These are phyloP conservation scores for Amblyjoppa proteus DNA, from an alignment of 2,888 invertebrate genomes.

Conservation along the genomic window DNA sequence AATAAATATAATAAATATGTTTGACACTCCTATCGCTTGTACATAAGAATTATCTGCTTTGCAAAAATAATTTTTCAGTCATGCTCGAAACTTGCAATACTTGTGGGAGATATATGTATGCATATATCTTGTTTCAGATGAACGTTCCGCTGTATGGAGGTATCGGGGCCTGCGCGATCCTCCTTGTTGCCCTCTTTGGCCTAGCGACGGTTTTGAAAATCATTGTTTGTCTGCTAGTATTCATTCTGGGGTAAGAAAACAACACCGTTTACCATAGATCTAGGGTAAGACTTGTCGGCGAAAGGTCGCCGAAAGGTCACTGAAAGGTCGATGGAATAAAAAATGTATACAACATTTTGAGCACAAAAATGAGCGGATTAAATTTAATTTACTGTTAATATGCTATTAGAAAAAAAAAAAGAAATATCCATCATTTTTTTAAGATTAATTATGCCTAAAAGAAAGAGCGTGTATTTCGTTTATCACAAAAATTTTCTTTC, in stretches of 20 bases:
- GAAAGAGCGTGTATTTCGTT: background rate
- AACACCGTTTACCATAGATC: no score
- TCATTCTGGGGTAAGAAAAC: slow-evolving; percentile 80
- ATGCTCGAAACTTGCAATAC: slow-evolving; percentile 26
- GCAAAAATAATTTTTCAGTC: background rate
- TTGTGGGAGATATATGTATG: background rate
- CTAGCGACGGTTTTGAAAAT: slow-evolving; percentile 79
- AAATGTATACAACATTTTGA: background rate
- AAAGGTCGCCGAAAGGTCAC: no score
- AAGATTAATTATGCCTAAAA: slow-evolving; percentile 1
- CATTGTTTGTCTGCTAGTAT: slow-evolving; percentile 77
- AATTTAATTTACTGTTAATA: no score
- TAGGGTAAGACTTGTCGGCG: no score
- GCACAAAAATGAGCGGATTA: background rate
- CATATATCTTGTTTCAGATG: slow-evolving; percentile 77
- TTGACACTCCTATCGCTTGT: background rate
- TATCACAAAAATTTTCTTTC: slow-evolving; percentile 60
- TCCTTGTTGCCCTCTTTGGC: slow-evolving; percentile 80
- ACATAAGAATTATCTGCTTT: background rate
- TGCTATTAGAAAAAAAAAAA: background rate
- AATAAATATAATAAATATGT: background rate
- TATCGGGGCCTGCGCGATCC: slow-evolving; percentile 79
- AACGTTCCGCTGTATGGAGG: slow-evolving; percentile 81
- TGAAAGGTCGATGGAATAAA: background rate
- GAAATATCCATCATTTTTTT: background rate